Evolutionary conservation across 2,113 vertebrate species (phyloP).

Genomic region (Ptilorrhoa leucosticta): DNA sequence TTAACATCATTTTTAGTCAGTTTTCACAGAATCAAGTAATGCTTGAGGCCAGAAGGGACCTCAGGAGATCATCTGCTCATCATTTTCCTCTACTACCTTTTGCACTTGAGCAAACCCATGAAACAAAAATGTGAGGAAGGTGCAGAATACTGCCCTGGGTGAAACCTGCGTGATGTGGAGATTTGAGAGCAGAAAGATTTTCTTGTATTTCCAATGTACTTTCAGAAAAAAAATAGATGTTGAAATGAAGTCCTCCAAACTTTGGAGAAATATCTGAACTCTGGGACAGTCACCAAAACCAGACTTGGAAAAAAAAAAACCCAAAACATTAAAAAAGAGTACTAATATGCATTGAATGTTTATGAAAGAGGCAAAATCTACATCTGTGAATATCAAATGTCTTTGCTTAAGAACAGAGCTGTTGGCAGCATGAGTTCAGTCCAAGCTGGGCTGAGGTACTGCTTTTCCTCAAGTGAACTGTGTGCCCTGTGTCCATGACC

Average conservation of each 20-base stretch:
- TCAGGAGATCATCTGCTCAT: not conserved
- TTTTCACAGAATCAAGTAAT: not conserved
- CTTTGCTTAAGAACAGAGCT: not conserved
- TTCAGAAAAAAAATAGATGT: not conserved
- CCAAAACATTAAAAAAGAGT: not conserved
- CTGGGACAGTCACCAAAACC: constrained; percentile 13
- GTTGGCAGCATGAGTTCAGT: not conserved
- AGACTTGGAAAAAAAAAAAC: not conserved
- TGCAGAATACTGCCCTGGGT: not conserved
- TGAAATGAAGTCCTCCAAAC: not conserved
- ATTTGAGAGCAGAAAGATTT: not conserved
- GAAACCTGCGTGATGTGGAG: not conserved
- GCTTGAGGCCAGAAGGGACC: not conserved
- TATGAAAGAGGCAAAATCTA: not conserved
- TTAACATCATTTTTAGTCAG: not conserved
- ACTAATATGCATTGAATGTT: constrained; percentile 13
- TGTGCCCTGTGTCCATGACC: not conserved
- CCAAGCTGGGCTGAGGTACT: not conserved
- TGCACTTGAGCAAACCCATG: not conserved
- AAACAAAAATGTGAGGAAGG: not conserved
- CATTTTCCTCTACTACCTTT: not conserved
- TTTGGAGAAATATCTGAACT: constrained; percentile 2
- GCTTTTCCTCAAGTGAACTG: not conserved
- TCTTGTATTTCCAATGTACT: not conserved
- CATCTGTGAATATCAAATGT: not conserved